Base-by-base conservation (phyloP, 2,797 vertebrate genomes). In the Phyllotis vaccarum region DNA sequence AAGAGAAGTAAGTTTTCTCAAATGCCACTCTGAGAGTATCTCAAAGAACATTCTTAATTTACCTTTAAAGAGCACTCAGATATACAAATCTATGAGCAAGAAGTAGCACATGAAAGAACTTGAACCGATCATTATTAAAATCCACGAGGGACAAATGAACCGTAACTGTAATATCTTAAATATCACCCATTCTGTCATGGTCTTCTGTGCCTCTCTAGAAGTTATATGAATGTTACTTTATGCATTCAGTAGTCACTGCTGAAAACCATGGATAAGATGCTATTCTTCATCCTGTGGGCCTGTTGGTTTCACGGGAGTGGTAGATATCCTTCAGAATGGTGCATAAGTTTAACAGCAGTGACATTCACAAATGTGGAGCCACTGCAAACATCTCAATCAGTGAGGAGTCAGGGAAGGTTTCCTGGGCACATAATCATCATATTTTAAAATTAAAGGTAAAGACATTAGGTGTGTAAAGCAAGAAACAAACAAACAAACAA, bases 91-190 rank as follows among this genome's bases (percentile, higher is more conserved):
- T 82, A 2, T 56, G 58, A 86, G 68, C 22, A 70, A 74, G 27
- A 13, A 54, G 10, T 34, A 78, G 21, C 19, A 66, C 10, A 2
- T 29, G 16, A 46, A 95, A 46, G 29, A 54, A 64, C 75, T 81
- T 80, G 46, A 29, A 78, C 81, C n/a, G 8, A 74, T 54, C 52
- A 19, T 54, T 52, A 19, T 54, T 52, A 22, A 54, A 78, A 29
- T 43, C 16, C 86, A 4, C 13, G 43, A 80, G 29, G 70, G 29
- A 11, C 46, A 19, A 91, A 85, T 60, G 37, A 89, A 81, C 40
- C 74, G 7, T 81, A 95, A 37, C 54, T 86, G 46, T 37, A 95
- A 66, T 64, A n/a, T 54, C 52, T 90, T n/a, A 64, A 62, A 89
- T 19, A 62, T 78, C 58, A 75, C 19, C 17, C 88, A 27, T 21